A percentile compares a stretch with the other conserved stretches of the same genome.
Evolutionary conservation across 92 coral and sea anemone species (phyloP).

Genomic region (Scolanthus callimorphus): DNA sequence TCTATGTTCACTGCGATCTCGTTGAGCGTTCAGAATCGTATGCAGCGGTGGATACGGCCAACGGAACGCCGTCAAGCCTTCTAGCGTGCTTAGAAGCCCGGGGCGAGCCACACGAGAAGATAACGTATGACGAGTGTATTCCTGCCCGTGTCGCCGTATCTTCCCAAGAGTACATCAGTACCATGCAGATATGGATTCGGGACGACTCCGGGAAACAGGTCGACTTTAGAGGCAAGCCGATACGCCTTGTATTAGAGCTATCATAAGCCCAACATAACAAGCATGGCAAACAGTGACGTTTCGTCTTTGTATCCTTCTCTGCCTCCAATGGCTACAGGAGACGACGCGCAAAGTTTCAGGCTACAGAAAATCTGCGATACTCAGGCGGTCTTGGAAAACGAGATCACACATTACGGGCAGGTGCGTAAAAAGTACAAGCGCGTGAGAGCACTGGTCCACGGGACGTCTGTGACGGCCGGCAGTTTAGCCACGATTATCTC

Average conservation of each 20-base stretch:
- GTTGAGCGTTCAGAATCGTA: not conserved
- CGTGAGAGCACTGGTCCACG: too few relatives aligned
- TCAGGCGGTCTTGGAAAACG: constrained; percentile 19
- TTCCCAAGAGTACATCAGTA: not conserved
- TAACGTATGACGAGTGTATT: not conserved
- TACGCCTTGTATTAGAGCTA: constrained; percentile 24
- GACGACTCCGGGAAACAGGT: constrained; percentile 6
- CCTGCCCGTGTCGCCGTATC: not conserved
- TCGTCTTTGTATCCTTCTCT: too few relatives aligned
- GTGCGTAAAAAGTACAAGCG: constrained; percentile 24
- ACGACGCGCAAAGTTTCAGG: constrained; percentile 13
- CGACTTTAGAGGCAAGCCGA: constrained; percentile 9
- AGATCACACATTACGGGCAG: constrained; percentile 8
- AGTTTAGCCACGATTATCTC: too few relatives aligned
- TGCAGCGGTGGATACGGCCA: not conserved
- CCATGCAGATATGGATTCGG: constrained; percentile 2
- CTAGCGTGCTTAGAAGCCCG: constrained; percentile 9
- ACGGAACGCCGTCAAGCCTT: not conserved
- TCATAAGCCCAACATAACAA: not conserved
- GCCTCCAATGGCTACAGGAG: too few relatives aligned
- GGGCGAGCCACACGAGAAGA: not conserved
- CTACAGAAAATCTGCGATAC: constrained; percentile 25
- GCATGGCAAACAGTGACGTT: constrained; percentile 9
- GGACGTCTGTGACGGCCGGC: too few relatives aligned
- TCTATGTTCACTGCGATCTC: not conserved